Evolutionary conservation across 2,113 vertebrate species (phyloP), one percentile per base, ranked within the genome.

Genomic region (Crotalus helleri): DNA sequence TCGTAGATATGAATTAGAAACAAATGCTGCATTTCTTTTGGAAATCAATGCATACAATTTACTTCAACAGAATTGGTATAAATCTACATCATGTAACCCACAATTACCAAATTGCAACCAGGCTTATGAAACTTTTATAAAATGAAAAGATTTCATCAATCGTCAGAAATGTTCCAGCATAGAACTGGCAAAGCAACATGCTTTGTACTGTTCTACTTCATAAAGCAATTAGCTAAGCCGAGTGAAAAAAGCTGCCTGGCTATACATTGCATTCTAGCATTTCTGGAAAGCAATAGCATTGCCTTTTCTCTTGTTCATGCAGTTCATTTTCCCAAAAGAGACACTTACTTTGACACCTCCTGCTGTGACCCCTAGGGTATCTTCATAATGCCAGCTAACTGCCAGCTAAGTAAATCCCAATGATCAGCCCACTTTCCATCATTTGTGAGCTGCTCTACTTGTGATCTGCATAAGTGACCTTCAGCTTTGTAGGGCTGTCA

Each of bases 401-500:
- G 59, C 92, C 59, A 88, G 87, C 46, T 91, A 92, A 95, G 53
- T 6, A 85, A 94, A 57, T 89, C 85, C 33, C 23, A 92, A 10
- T 92, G 29, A 94, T 93, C 39, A 93, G 57, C 91, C 90, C 61
- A 91, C 12, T 89, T 90, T 92, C 85, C 24, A 46, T 0, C 57
- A 33, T 54, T 89, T 93, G 74, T 33, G 58, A 61, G 23, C 33
- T 89, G 85, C 1, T 54, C 93, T 94, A 19, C 85, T 87, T 1
- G 0, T 51, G 44, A 49, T 94, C 91, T 89, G 26, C 9, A 85
- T 51, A 94, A 92, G 33, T 92, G 7, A 15, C 92, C 96, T 96
- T 95, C 92, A 89, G 87, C 89, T n/a, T 93, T 49, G 51, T 59
- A 93, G 1, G 46, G 85, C 69, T 92, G 19, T 55, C 93, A 92